Conservation (phyloP, 1,140 invertebrate species). For the Ericerus pela region DNA sequence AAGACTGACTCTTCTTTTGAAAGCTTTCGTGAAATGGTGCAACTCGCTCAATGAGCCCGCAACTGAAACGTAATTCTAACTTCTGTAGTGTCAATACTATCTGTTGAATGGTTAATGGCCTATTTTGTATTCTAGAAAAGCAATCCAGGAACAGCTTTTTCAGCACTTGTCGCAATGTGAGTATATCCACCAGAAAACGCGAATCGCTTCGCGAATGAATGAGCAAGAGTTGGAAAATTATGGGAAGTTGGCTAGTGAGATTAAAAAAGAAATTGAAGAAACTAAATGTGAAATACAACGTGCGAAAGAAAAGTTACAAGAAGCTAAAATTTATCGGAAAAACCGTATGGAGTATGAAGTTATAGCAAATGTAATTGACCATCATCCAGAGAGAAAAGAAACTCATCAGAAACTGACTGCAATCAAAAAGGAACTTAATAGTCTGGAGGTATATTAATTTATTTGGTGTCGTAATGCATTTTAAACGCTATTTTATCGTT, state of each 20-base stretch:
- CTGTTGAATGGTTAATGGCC: background rate
- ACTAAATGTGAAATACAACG: constrained; percentile 58
- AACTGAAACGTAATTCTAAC: constrained; percentile 47
- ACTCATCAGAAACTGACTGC: constrained; percentile 58
- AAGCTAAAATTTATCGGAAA: constrained; percentile 68
- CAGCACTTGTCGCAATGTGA: constrained; percentile 73
- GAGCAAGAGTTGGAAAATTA: constrained; percentile 71
- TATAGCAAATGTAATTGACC: constrained; percentile 72
- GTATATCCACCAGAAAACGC: constrained; percentile 71
- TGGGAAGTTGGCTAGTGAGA: constrained; percentile 54
- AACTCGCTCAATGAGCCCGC: constrained; percentile 49
- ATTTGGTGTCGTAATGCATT: background rate
- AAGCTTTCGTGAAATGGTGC: constrained; percentile 79
- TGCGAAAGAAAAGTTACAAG: constrained; percentile 48
- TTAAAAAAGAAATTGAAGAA: constrained; percentile 56
- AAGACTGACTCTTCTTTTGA: constrained; percentile 67
- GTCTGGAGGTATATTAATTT: constrained; percentile 35
- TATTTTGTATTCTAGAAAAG: constrained; percentile 32
- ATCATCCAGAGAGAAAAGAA: constrained; percentile 74
- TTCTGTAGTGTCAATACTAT: background rate
- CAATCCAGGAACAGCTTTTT: constrained; percentile 62
- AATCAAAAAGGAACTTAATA: constrained; percentile 56
- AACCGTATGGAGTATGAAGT: constrained; percentile 88
- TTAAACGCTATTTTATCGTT: background rate
- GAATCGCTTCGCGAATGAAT: constrained; percentile 64